phyloP scores from a whole-genome alignment of 2,797 vertebrate genomes.

The Lepus oiostolus region DNA sequence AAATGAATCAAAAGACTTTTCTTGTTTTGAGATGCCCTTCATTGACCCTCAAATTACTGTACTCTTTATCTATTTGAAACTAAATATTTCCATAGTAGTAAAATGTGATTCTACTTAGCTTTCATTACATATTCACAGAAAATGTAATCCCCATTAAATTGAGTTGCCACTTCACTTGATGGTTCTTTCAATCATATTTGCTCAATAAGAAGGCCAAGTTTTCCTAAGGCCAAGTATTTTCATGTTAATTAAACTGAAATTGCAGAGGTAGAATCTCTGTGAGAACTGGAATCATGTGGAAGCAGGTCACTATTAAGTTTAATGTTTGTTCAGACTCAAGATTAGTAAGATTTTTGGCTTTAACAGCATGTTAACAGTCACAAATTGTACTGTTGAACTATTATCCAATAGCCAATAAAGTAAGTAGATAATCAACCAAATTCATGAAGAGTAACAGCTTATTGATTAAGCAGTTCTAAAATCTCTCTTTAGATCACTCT shows the following conservation, averaged over 20 bases:
- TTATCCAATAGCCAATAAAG: conserved; percentile 59
- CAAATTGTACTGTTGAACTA: conserved; percentile 41
- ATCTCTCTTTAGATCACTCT: conserved; percentile 68
- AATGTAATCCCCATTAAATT: conserved; percentile 66
- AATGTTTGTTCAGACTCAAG: conserved; percentile 55
- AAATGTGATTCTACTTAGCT: conserved; percentile 52
- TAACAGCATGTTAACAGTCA: conserved; percentile 26
- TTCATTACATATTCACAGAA: conserved; percentile 63
- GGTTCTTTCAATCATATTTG: conserved; percentile 71
- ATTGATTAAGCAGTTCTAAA: conserved; percentile 74
- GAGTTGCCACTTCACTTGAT: conserved; percentile 66
- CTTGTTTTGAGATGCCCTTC: neutral
- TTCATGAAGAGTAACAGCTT: conserved; percentile 71
- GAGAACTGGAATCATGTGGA: neutral
- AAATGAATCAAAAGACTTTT: neutral
- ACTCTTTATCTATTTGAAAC: conserved; percentile 43
- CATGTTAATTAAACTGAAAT: conserved; percentile 72
- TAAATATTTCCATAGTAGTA: conserved; percentile 4
- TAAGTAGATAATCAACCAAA: conserved; percentile 66
- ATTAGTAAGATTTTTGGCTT: conserved; percentile 43
- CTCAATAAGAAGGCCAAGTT: conserved; percentile 47
- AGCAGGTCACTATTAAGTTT: conserved; percentile 49
- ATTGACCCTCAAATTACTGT: neutral
- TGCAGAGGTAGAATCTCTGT: conserved; percentile 10
- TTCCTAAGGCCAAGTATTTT: conserved; percentile 60